Conservation (phyloP, 1,140 invertebrate genomes). For the Subanguina moxae region DNA sequence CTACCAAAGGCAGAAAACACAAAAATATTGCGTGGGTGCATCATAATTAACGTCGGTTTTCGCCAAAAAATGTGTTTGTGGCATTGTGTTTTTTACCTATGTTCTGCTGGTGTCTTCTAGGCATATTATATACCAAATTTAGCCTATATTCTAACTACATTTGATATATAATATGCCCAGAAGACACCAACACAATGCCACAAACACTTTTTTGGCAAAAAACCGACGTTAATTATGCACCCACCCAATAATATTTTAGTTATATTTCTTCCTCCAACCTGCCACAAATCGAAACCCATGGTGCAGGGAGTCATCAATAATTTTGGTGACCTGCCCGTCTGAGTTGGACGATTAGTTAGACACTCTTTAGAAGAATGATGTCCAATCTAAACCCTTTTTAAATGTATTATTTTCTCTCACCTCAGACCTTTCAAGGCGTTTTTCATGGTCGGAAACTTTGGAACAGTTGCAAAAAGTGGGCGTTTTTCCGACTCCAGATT, state of each 20-base stretch:
- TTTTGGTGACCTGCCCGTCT: constrained; percentile 38
- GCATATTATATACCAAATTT: too few species aligned
- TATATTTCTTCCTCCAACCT: constrained; percentile 38
- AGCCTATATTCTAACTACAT: too few species aligned
- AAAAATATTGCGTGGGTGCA: too few species aligned
- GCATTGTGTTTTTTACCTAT: too few species aligned
- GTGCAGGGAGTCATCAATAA: constrained; percentile 46
- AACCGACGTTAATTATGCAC: too few species aligned
- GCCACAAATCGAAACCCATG: constrained; percentile 57
- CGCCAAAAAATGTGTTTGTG: too few species aligned
- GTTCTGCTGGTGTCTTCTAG: too few species aligned
- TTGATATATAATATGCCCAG: neutral
- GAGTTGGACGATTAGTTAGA: constrained; percentile 43
- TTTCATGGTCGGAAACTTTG: neutral
- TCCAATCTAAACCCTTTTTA: constrained; percentile 34
- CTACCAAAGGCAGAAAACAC: too few species aligned
- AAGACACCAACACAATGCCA: too few species aligned
- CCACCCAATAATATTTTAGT: neutral
- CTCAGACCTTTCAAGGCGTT: constrained; percentile 32
- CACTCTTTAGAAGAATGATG: constrained; percentile 34
- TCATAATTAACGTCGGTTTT: too few species aligned
- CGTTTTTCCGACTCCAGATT: constrained; percentile 7
- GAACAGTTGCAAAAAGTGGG: neutral
- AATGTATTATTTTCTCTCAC: constrained; percentile 25
- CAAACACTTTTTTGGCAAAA: too few species aligned